phyloP scores from a whole-genome alignment of 2,113 vertebrate genomes.

The Aix galericulata region DNA sequence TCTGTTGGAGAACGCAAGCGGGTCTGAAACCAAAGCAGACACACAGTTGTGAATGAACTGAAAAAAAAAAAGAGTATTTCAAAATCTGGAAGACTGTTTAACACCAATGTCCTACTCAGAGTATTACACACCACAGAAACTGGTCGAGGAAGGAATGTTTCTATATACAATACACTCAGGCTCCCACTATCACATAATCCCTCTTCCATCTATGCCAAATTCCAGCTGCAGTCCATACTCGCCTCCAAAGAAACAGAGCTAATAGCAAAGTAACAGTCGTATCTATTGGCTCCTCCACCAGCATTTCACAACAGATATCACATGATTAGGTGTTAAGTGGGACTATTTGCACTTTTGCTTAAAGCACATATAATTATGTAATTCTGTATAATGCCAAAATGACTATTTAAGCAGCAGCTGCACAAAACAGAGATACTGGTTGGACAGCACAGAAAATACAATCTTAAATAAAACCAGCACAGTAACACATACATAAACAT shows the following conservation, averaged over 20 bases:
- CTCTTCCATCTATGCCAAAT: slow-evolving; percentile 49
- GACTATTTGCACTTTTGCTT: slow-evolving; percentile 69
- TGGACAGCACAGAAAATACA: slow-evolving; percentile 34
- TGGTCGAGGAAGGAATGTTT: background rate
- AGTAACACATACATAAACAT: background rate
- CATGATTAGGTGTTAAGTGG: slow-evolving; percentile 69
- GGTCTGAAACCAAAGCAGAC: slow-evolving; percentile 39
- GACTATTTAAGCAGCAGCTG: slow-evolving; percentile 52
- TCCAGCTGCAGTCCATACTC: background rate
- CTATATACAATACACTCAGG: background rate
- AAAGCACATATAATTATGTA: slow-evolving; percentile 60
- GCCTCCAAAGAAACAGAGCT: background rate
- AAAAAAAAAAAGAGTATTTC: background rate
- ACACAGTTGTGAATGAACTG: background rate
- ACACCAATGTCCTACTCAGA: background rate
- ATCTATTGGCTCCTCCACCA: slow-evolving; percentile 29
- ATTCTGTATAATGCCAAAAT: slow-evolving; percentile 53
- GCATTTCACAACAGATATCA: slow-evolving; percentile 59
- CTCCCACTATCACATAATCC: slow-evolving; percentile 45
- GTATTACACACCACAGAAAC: background rate
- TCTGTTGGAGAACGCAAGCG: background rate
- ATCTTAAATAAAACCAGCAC: background rate
- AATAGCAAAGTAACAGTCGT: background rate
- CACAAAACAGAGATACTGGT: slow-evolving; percentile 6
- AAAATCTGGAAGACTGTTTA: background rate